Percentiles rank a stretch among this genome's conserved stretches.
Evolutionary conservation across 1,140 invertebrate genomes (phyloP).

Genomic region (Panagrolaimus sp.): DNA sequence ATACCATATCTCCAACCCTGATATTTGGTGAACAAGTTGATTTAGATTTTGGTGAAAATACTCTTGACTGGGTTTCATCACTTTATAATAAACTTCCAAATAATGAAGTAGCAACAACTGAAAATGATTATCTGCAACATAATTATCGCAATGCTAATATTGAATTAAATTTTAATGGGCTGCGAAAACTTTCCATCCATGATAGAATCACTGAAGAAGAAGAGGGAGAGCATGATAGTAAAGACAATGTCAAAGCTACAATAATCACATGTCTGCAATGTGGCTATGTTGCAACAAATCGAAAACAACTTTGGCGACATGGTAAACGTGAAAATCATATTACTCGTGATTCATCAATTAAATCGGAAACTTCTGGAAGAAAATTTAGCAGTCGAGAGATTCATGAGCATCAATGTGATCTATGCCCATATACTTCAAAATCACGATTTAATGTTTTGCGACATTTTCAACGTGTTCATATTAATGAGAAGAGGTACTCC

Average conservation of each 20-base stretch:
- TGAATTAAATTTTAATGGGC: background rate
- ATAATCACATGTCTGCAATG: background rate
- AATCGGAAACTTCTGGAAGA: background rate
- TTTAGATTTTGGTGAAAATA: constrained; percentile 4
- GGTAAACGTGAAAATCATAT: background rate
- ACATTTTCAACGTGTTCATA: constrained; percentile 8
- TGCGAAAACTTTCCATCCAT: background rate
- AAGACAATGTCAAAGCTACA: background rate
- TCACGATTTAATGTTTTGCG: constrained; percentile 7
- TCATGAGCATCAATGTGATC: constrained; percentile 1
- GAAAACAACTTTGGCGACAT: constrained; percentile 12
- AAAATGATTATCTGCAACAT: background rate
- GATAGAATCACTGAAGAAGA: background rate
- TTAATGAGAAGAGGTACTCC: constrained; percentile 1
- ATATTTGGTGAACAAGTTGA: background rate
- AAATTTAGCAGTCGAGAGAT: background rate
- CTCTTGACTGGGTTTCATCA: background rate
- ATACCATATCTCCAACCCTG: background rate
- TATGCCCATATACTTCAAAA: background rate
- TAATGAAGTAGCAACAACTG: background rate
- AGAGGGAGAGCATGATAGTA: background rate
- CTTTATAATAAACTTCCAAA: background rate
- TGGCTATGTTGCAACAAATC: background rate
- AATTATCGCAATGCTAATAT: too few species aligned
- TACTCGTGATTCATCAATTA: background rate